A percentile compares a stretch with the other conserved stretches of the same genome.
Conservation (phyloP, 2,888 invertebrate genomes). For the Drosophila pseudotakahashii region DNA sequence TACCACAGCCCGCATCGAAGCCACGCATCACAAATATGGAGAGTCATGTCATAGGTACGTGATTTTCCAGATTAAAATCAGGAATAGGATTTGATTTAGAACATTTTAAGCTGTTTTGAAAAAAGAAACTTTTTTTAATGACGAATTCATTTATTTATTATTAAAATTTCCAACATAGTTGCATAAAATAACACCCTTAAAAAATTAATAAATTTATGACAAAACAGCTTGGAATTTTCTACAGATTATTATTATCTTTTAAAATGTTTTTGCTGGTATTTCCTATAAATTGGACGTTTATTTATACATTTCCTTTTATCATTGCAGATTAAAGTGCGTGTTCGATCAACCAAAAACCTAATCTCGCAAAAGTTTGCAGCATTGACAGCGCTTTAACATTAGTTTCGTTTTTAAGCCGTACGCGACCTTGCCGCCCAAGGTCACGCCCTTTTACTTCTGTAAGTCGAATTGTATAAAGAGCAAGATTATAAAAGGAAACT, state of each 20-base stretch:
- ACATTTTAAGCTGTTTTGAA: background rate
- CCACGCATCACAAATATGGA: constrained; percentile 84
- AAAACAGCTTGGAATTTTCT: background rate
- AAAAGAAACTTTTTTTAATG: background rate
- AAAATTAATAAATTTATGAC: background rate
- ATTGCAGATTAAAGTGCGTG: constrained; percentile 62
- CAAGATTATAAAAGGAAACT: constrained; percentile 36
- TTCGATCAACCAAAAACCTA: constrained; percentile 73
- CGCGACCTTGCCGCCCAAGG: constrained; percentile 30
- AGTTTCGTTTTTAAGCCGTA: constrained; percentile 40
- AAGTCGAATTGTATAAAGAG: constrained; percentile 67
- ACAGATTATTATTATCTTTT: background rate
- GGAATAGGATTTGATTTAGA: background rate
- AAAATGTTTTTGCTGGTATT: background rate
- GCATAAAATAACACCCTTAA: too few species aligned
- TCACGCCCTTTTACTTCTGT: constrained; percentile 39
- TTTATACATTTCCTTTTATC: background rate
- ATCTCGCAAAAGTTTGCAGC: constrained; percentile 74
- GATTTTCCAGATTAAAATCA: background rate
- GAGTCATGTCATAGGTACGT: constrained; percentile 84
- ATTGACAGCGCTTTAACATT: constrained; percentile 66
- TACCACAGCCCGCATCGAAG: constrained; percentile 90
- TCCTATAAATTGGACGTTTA: background rate
- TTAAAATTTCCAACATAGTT: too few species aligned
- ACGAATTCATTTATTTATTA: too few species aligned